A percentile compares a stretch with the other conserved stretches of the same genome.
Conservation (phyloP, 1,140 invertebrate species). For the Rhopalosiphum padi region DNA sequence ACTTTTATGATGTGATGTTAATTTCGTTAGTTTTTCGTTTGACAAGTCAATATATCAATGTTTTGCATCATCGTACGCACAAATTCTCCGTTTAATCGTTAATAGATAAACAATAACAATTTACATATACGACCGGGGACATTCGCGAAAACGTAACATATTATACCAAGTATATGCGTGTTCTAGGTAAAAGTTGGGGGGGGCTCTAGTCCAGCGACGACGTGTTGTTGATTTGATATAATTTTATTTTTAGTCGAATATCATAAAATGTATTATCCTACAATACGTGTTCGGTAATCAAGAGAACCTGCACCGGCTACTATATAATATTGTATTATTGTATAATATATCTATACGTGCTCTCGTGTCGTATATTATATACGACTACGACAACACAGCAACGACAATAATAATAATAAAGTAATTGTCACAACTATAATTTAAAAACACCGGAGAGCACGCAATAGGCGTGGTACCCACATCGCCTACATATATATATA, state of each 20-base stretch:
- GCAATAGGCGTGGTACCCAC: not conserved
- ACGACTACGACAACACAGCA: not conserved
- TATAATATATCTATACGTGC: not conserved
- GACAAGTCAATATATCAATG: not conserved
- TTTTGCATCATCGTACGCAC: not conserved
- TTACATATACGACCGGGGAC: not conserved
- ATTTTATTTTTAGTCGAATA: not conserved
- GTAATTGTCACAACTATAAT: not conserved
- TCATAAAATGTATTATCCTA: not conserved
- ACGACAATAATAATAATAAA: not conserved
- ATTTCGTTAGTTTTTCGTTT: not conserved
- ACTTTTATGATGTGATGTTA: not conserved
- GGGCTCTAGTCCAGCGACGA: not conserved
- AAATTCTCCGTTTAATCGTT: not conserved
- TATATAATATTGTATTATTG: not conserved
- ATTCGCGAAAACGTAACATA: not conserved
- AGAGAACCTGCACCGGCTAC: not conserved
- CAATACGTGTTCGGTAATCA: not conserved
- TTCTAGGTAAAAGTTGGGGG: too few relatives aligned
- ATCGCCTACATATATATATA: not conserved
- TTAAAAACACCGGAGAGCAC: conserved; percentile 2
- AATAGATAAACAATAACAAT: not conserved
- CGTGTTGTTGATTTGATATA: not conserved
- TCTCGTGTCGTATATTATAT: not conserved
- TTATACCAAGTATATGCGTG: too few relatives aligned